Evolutionary conservation across 37 sponge, comb jelly and placozoan species (phyloP).

Genomic region (Sycon ciliatum): DNA sequence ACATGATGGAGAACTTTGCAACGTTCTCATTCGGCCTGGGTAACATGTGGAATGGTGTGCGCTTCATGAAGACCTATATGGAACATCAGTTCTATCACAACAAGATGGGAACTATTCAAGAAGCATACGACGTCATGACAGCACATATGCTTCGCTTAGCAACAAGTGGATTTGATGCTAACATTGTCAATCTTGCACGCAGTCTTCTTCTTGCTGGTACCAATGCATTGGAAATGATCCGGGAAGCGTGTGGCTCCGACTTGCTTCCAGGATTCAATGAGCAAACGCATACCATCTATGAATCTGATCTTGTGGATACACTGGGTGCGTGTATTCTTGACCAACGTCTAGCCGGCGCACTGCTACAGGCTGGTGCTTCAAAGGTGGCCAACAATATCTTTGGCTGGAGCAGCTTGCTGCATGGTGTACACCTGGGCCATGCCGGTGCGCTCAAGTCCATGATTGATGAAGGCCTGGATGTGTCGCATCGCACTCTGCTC

Average conservation of each 20-base stretch:
- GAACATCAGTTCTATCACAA: conserved; percentile 43
- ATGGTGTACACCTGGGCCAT: conserved; percentile 45
- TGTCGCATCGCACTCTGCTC: conserved; percentile 37
- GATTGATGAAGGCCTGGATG: conserved; percentile 35
- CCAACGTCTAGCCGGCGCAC: conserved; percentile 26
- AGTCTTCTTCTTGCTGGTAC: conserved; percentile 40
- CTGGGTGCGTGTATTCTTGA: conserved; percentile 28
- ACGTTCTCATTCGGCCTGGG: conserved; percentile 69
- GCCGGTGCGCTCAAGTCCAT: conserved; percentile 31
- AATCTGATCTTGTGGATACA: conserved; percentile 19
- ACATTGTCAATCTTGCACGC: conserved; percentile 44
- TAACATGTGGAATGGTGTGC: conserved; percentile 43
- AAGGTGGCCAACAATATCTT: conserved; percentile 64
- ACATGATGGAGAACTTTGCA: conserved; percentile 31
- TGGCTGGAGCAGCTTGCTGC: conserved; percentile 71
- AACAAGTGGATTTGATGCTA: conserved; percentile 55
- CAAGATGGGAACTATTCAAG: conserved; percentile 38
- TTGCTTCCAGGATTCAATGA: too few species aligned
- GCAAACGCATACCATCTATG: conserved; percentile 14
- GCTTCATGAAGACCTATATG: conserved; percentile 43
- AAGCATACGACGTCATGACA: conserved; percentile 64
- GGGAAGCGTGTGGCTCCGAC: conserved; percentile 40
- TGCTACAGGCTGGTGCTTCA: conserved; percentile 49
- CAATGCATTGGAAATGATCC: conserved; percentile 34
- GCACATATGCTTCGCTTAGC: conserved; percentile 61